Base-by-base conservation (phyloP, 2,113 vertebrate species). In the Gulo gulo region DNA sequence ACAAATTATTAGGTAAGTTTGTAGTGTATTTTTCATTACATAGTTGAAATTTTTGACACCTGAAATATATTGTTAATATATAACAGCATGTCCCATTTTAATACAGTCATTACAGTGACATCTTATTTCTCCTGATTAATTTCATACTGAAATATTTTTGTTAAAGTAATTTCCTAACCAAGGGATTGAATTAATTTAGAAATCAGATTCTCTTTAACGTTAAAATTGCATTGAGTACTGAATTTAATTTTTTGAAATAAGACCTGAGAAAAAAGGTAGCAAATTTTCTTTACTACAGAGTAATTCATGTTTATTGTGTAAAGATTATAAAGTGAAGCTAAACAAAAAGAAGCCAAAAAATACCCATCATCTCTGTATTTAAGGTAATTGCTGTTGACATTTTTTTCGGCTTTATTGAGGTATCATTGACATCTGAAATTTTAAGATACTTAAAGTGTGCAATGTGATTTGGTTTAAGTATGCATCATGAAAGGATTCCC, bases 1-100 rank as follows among this genome's bases (percentile, higher is more conserved):
- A 55, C 99, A 99, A 97, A 99, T 99, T 92, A 99, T 99, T 95
- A 99, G 99, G 99, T 99, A 97, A 2, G 73, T 97, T 61, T 95
- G 11, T 97, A 84, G 69, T 63, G 6, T 78, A 45, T 50, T 91
- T 97, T 96, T 95, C 26, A 92, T 82, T 89, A 79, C 81, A n/a
- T 79, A 95, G 1, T 45, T 97, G 73, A 67, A 95, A 42, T 96
- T 87, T 95, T 85, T 88, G 71, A 84, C 7, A 78, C 10, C 29
- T 91, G 42, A 95, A 95, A 81, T 78, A 81, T 42, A 90, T 87
- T 86, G 10, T 95, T 79, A 87, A 34, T 94, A 82, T 50, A 31
- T 29, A 94, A 85, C 4, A 94, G 4, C 26, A 23, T 94, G 65
- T 87, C 29, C 52, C 47, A 47, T n/a, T 87, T 97, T 93, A 90